phyloP scores from a whole-genome alignment of 2,888 invertebrate species.

The Pilophorus perplexus region DNA sequence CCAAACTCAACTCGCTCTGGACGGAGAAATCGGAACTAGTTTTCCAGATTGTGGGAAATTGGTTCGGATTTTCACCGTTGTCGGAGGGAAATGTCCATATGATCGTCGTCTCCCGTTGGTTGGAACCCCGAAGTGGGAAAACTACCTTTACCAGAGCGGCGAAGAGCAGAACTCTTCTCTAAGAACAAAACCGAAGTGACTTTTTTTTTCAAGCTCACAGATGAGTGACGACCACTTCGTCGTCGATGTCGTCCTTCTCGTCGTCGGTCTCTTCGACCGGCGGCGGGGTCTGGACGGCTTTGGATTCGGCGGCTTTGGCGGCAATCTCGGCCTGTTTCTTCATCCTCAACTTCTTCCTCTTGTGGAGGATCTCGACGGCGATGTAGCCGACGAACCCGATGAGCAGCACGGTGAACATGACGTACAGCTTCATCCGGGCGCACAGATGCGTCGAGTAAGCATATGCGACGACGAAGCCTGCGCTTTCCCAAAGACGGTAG shows the following conservation, averaged over 20 bases:
- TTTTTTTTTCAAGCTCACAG: constrained; percentile 17
- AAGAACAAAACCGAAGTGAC: not conserved
- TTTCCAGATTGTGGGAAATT: too few species aligned
- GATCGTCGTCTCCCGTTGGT: too few species aligned
- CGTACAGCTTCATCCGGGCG: constrained; percentile 80
- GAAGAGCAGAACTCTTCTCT: too few species aligned
- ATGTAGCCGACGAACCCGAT: constrained; percentile 75
- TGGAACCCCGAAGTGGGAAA: too few species aligned
- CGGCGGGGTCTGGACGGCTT: constrained; percentile 51
- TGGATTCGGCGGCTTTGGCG: constrained; percentile 56
- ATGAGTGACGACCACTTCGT: constrained; percentile 70
- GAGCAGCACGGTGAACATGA: constrained; percentile 72
- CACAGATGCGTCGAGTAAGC: constrained; percentile 84
- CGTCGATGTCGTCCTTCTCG: constrained; percentile 83
- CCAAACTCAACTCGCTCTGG: too few species aligned
- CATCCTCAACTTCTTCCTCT: constrained; percentile 74
- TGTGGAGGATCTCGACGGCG: constrained; percentile 76
- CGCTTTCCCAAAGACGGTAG: constrained; percentile 85
- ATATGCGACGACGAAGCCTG: constrained; percentile 85
- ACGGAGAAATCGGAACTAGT: too few species aligned
- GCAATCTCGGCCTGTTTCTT: constrained; percentile 71
- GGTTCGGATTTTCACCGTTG: too few species aligned
- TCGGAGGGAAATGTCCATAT: too few species aligned
- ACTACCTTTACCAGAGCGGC: too few species aligned
- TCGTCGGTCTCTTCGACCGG: constrained; percentile 74